phyloP scores from a whole-genome alignment of 2,797 vertebrate genomes.

The Ctenosaura bakeri region DNA sequence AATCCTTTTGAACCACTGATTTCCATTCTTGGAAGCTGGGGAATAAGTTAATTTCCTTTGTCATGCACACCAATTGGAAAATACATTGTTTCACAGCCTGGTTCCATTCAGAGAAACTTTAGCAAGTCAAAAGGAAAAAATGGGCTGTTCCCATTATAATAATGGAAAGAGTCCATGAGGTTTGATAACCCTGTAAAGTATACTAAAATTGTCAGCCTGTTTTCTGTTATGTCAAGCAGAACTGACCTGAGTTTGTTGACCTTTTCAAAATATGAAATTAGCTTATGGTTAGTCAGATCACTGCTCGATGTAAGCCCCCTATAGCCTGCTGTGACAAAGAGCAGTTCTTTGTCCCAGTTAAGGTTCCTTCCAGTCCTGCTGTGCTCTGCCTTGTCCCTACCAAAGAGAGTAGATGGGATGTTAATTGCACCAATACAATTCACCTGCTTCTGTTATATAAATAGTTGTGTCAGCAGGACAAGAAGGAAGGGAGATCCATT shows the following conservation, averaged over 20 bases:
- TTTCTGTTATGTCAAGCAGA: slow-evolving; percentile 12
- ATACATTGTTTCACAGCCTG: slow-evolving; percentile 36
- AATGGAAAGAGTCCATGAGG: slow-evolving; percentile 30
- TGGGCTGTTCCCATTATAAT: not conserved
- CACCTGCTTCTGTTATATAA: not conserved
- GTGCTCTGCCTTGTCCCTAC: not conserved
- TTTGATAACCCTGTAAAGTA: slow-evolving; percentile 8
- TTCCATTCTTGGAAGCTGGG: slow-evolving; percentile 51
- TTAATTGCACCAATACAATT: not conserved
- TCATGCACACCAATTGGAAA: slow-evolving; percentile 13
- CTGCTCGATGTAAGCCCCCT: not conserved
- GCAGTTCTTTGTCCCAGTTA: not conserved
- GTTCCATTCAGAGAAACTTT: slow-evolving; percentile 38
- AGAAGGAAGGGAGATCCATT: not conserved
- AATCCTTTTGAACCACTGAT: slow-evolving; percentile 36
- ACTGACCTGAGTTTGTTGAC: slow-evolving; percentile 1
- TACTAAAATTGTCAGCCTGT: not conserved
- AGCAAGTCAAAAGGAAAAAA: slow-evolving; percentile 30
- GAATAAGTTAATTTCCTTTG: slow-evolving; percentile 55
- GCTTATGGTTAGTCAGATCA: not conserved
- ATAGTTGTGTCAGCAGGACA: not conserved
- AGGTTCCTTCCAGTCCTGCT: not conserved
- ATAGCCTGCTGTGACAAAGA: not conserved
- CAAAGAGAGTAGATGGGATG: not conserved
- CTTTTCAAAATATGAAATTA: not conserved